Evolutionary conservation across 2,113 vertebrate species (phyloP).

Genomic region (Phocoena phocoena): DNA sequence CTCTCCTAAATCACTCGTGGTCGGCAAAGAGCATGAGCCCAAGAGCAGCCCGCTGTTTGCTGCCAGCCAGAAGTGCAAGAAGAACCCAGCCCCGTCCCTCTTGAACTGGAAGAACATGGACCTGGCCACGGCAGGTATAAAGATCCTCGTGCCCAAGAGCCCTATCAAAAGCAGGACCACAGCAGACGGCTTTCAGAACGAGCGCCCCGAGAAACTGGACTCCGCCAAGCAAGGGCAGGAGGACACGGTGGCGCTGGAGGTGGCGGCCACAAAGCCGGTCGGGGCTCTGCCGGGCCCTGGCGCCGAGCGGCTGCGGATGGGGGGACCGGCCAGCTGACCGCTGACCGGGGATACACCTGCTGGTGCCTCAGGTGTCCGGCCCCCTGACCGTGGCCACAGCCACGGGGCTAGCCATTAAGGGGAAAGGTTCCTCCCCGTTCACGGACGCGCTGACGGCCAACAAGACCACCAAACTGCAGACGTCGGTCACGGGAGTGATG

Average conservation of each 20-base stretch:
- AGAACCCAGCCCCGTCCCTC: conserved; percentile 81
- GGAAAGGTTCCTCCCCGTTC: conserved; percentile 91
- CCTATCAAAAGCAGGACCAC: conserved; percentile 92
- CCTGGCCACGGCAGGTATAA: conserved; percentile 94
- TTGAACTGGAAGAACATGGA: conserved; percentile 92
- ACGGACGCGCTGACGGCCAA: conserved; percentile 91
- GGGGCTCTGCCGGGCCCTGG: conserved; percentile 91
- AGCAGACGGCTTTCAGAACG: conserved; percentile 91
- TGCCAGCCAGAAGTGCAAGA: conserved; percentile 86
- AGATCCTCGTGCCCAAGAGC: conserved; percentile 98
- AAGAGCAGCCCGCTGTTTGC: conserved; percentile 84
- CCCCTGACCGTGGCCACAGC: conserved; percentile 89
- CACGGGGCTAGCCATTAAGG: conserved; percentile 87
- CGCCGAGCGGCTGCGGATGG: conserved; percentile 95
- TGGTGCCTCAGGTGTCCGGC: conserved; percentile 85
- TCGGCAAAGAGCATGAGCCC: conserved; percentile 83
- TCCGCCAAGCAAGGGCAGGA: conserved; percentile 90
- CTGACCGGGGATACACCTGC: conserved; percentile 83
- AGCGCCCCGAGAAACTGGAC: conserved; percentile 92
- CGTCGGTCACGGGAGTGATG: conserved; percentile 85
- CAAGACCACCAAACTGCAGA: conserved; percentile 87
- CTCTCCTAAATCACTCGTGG: conserved; percentile 81
- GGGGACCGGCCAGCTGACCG: conserved; percentile 86
- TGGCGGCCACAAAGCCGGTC: conserved; percentile 91
- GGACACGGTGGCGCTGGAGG: conserved; percentile 92